Evolutionary conservation across 1,140 invertebrate species (phyloP), one percentile per base, ranked within the genome.

Genomic region (Zophobas morio): DNA sequence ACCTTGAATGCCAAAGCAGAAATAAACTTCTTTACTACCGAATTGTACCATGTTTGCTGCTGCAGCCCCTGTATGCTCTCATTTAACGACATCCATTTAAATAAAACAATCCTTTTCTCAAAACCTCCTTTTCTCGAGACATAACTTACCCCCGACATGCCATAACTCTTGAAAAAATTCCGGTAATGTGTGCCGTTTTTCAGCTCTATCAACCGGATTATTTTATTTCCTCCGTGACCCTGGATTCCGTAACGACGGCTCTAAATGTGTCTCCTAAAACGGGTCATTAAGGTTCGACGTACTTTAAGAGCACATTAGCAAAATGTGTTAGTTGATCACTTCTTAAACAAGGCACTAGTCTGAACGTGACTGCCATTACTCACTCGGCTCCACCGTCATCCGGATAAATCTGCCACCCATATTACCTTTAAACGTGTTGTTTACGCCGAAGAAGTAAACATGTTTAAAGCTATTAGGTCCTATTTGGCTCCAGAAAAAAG

Each of bases 251-350:
- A 51, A 51, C 60, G 60, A 42, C 39, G 33, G 39, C 57, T 4
- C 54, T 36, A 35, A 57, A 57, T 57, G 60, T 46, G 60, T 66
- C 60, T 66, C 60, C 39, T 46, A 66, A 66, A 66, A 42, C 60
- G 60, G 42, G 60, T 66, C 60, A 66, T 66, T 66, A 66, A 66
- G n/a, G 40, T 63, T 63, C 33, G 57, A 63, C 57, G 57, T 63
- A 63, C 57, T 63, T 66, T 66, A 47, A 40, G 60, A 42, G 60
- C 40, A 36, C 60, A 66, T 66, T 66, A 66, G 60, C 60, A 66
- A 66, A 66, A 66, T 66, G 60, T 66, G 60, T 66, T 66, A 66
- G 60, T 40, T 66, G 60, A 66, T 66, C 60, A 66, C 60, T 66
- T 66, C 60, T 66, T 66, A 66, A 66, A 66, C 39, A 66, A 66